Evolutionary conservation across 1,140 invertebrate species (phyloP), one percentile per base, ranked within the genome.

Genomic region (Brachionus koreanus): DNA sequence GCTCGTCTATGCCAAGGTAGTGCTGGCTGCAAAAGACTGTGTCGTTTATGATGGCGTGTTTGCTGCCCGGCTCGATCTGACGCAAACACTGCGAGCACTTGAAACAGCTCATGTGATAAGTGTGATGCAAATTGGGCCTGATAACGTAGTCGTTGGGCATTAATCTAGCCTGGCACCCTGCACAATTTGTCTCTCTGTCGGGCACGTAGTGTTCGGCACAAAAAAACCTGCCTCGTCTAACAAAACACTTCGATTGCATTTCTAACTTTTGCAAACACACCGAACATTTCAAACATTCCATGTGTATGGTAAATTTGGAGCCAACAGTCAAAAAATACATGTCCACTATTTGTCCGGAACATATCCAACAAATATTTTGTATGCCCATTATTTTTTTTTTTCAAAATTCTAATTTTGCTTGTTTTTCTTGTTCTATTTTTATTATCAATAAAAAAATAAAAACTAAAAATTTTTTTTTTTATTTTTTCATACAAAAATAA

Each of bases 321-420:
- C 76, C 76, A 10, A 79, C 76, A 19, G 39, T 61, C 35, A 79
- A 65, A 65, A 61, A 79, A 25, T 79, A 79, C 76, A 61, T 39
- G 57, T 79, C 76, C 10, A 33, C 57, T 19, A 79, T 79, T 57
- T 37, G 39, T 6, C 46, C 7, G 19, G 37, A 46, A 74, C 69
- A 74, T 46, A 74, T 74, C 69, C 39, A 46, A n/a, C 69, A 74
- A 74, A 74, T 46, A 74, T 74, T 74, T 74, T 74, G 69, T 46
- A 74, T 74, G 13, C 69, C 69, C 69, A 74, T 74, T 23, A 25
- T 49, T 49, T 4, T 29, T 29, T 29, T 29, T 29, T 3, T 29
- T 29, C 1, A 29, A 2, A 29, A 29, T 2, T 29, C 29, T 29
- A 29, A 29, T 29, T 29, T 29, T 29, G 29, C 29, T 29, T 29